Conservation (phyloP, 2,113 vertebrate species). For the Euleptes europaea region DNA sequence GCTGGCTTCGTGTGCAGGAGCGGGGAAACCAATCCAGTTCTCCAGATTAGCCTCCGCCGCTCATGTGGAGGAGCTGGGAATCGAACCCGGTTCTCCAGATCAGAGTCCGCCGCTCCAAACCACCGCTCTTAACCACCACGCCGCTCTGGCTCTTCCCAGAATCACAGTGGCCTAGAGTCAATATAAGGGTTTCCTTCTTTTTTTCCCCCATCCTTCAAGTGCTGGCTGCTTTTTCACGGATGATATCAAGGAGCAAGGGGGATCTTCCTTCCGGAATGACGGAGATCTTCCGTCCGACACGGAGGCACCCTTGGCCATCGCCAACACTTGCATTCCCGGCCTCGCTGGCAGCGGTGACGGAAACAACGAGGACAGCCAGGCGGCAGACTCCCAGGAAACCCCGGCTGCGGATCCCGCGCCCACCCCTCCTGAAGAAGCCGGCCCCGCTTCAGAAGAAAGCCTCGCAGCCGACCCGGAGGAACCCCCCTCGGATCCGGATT, state of each 20-base stretch:
- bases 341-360: background rate
- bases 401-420: constrained; percentile 13
- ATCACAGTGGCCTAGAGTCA: background rate
- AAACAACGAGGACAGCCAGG: background rate
- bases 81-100: no score
- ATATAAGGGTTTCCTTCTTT: background rate
- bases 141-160: no score
- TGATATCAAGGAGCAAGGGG: constrained; percentile 82
- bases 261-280: constrained; percentile 75
- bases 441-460: background rate
- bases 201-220: constrained; percentile 66
- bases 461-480: constrained; percentile 23
- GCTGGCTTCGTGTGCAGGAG: no score
- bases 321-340: background rate
- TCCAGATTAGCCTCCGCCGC: no score
- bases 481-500: constrained; percentile 46
- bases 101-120: no score
- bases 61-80: no score
- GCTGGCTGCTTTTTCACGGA: constrained; percentile 94
- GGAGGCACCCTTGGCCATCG: constrained; percentile 52
- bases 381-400: constrained; percentile 50
- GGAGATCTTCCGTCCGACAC: constrained; percentile 76
- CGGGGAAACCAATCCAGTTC: no score
- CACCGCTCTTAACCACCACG: no score
- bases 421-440: constrained; percentile 36